Base-by-base conservation (phyloP, 2,888 invertebrate genomes). In the Lysandra bellargus region DNA sequence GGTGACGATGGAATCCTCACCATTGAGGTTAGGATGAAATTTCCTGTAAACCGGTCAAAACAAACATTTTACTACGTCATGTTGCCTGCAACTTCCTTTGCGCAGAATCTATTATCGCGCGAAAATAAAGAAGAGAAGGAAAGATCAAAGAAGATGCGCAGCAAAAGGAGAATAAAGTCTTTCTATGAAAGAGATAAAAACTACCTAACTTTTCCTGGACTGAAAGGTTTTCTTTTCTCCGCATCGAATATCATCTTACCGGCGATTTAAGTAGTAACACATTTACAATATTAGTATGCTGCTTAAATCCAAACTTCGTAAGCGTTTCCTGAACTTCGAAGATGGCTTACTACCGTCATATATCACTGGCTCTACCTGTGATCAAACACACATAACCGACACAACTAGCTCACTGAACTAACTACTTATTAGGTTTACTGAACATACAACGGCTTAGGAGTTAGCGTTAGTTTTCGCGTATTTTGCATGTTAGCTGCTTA, bases 291-390 rank as follows among this genome's bases (percentile, higher is more conserved):
- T 30, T 12, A 30, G 30, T 9, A 49, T 57, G 64, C 64, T 12
- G 64, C 64, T 64, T 30, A 64, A 30, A 64, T 64, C 64, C 64
- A 64, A 64, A 64, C 30, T 64, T 69, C 4, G 64, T 69, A 37
- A 37, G 33, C 37, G 33, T 33, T 30, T 33, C 4, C 69, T 69
- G 33, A 69, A 69, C 14, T 69, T 69, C 69, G 69, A 92, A 92
- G 92, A 69, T 69, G 69, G 33, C 69, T 69, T 69, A 69, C 69
- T 92, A 91, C 88, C 87, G 89, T 91, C 92, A 93, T 93, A 94
- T 93, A 92, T 94, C 93, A 94, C 88, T 85, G 84, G 84, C 87
- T 85, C 87, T 91, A 92, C 91, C 92, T 92, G 91, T 87, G 92
- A 93, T 93, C 92, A 93, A 91, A 92, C 89, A 90, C 81, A 89